A percentile compares a stretch with the other conserved stretches of the same genome.
Conservation (phyloP, 2,113 vertebrate genomes). For the Ceyx cyanopectus region DNA sequence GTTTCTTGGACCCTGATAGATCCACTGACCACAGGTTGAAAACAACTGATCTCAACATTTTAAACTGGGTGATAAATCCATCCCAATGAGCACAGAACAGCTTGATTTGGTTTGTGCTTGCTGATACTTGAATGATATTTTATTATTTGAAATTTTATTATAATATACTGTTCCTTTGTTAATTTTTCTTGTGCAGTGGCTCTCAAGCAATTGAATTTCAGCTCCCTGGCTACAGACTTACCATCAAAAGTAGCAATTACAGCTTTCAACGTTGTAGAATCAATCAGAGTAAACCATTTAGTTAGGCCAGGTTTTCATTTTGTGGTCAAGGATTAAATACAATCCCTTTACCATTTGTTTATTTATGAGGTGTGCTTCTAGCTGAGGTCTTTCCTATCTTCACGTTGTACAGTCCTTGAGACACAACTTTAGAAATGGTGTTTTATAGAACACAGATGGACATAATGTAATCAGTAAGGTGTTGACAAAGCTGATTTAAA, state of each 20-base stretch:
- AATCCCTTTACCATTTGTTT: not conserved
- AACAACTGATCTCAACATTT: too few relatives aligned
- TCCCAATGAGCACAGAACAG: not conserved
- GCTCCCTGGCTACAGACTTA: not conserved
- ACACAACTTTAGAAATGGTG: not conserved
- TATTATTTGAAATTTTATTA: not conserved
- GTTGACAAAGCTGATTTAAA: constrained; percentile 37
- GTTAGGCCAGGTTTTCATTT: not conserved
- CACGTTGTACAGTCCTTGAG: not conserved
- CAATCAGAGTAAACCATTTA: not conserved
- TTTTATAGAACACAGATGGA: not conserved
- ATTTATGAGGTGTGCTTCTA: not conserved
- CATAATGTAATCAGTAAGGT: not conserved
- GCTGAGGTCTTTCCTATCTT: not conserved
- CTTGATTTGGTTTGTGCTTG: not conserved
- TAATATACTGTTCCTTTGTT: not conserved
- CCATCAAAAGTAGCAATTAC: not conserved
- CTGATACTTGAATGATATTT: not conserved
- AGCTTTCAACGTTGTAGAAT: not conserved
- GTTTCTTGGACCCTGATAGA: too few relatives aligned
- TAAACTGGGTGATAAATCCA: not conserved
- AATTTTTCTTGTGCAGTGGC: not conserved
- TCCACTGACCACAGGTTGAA: too few relatives aligned
- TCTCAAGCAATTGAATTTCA: not conserved
- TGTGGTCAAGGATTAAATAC: not conserved